Percentiles rank a stretch among this genome's conserved stretches.
phyloP scores from a whole-genome alignment of 2,797 vertebrate species.

The Petrocephalus schoutedeni region DNA sequence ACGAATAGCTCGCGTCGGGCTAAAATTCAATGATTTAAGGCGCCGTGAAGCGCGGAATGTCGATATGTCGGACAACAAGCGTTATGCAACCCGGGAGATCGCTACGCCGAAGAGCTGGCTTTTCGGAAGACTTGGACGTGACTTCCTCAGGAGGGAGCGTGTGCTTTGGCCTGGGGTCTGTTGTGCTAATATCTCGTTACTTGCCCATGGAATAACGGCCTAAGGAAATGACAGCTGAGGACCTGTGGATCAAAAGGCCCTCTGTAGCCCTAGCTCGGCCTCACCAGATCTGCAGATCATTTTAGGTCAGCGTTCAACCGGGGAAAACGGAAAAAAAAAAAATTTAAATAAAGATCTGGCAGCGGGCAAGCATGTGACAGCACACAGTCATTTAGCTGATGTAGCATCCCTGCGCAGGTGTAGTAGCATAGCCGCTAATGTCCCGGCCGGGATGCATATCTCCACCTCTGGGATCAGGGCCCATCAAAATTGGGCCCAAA shows the following conservation, averaged over 20 bases:
- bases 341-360: not conserved
- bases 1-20: conserved; percentile 59
- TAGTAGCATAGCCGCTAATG: not conserved
- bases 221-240: not conserved
- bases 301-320: not conserved
- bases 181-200: not conserved
- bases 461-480: not conserved
- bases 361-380: not conserved
- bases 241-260: not conserved
- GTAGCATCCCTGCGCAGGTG: not conserved
- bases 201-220: not conserved
- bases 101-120: not conserved
- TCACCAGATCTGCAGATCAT: not conserved
- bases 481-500: conserved; percentile 36
- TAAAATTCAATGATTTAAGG: conserved; percentile 18
- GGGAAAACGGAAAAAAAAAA: not conserved
- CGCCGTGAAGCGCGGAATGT: not conserved
- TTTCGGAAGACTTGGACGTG: not conserved
- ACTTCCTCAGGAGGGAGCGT: not conserved
- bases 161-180: conserved; percentile 8
- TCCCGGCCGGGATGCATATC: not conserved
- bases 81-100: not conserved
- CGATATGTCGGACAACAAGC: not conserved
- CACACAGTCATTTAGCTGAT: not conserved
- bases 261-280: not conserved